phyloP scores from a whole-genome alignment of 2,888 invertebrate species.

The Lottia scabra region DNA sequence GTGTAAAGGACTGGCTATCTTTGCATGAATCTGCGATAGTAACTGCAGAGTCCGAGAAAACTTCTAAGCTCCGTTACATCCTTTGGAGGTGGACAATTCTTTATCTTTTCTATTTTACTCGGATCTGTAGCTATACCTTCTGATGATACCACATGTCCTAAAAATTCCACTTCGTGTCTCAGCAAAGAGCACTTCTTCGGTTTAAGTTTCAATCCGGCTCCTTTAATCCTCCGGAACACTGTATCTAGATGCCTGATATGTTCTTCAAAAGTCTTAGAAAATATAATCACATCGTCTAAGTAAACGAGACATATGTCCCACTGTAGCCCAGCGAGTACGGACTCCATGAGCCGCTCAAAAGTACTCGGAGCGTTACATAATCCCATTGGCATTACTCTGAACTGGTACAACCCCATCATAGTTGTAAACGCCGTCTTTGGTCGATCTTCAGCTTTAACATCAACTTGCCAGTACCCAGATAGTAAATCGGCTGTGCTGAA shows the following conservation, averaged over 20 bases:
- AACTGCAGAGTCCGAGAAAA: not conserved
- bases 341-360: too few relatives aligned
- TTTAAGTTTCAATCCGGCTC: too few relatives aligned
- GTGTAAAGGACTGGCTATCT: too few relatives aligned
- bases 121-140: not conserved
- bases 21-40: not conserved
- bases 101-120: not conserved
- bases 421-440: constrained; percentile 10
- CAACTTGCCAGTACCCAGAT: constrained; percentile 8
- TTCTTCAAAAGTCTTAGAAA: not conserved
- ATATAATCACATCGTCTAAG: too few relatives aligned
- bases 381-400: constrained; percentile 9
- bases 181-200: too few relatives aligned
- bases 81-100: not conserved
- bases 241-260: not conserved
- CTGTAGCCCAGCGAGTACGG: too few relatives aligned
- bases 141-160: not conserved
- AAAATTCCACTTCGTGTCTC: not conserved
- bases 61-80: not conserved
- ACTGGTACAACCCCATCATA: not conserved
- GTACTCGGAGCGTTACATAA: too few relatives aligned
- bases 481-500: too few relatives aligned
- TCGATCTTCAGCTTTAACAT: too few relatives aligned
- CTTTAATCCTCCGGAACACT: too few relatives aligned
- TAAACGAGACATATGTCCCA: too few relatives aligned